phyloP scores from a whole-genome alignment of 2,888 invertebrate species.

The Diploptera punctata region DNA sequence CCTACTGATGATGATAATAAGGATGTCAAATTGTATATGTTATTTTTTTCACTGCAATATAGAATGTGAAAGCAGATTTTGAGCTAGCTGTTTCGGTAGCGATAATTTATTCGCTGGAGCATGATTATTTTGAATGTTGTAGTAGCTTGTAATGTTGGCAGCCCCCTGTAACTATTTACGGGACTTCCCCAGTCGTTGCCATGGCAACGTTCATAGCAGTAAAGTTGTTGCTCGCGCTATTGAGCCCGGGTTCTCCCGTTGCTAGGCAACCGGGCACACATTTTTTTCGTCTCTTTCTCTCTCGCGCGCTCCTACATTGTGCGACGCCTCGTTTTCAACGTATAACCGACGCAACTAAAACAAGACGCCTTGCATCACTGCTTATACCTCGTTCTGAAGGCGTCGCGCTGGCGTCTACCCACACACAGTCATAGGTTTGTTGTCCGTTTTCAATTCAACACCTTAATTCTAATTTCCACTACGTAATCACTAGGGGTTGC shows the following conservation, averaged over 20 bases:
- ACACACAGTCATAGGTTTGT: not conserved
- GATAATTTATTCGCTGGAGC: too few relatives aligned
- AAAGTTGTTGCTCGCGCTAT: constrained; percentile 42
- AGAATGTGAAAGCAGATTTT: too few relatives aligned
- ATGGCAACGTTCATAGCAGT: constrained; percentile 41
- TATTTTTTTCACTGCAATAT: too few relatives aligned
- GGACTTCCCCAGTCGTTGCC: constrained; percentile 36
- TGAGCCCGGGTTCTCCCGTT: constrained; percentile 40
- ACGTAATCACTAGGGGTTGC: too few relatives aligned
- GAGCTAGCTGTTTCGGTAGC: too few relatives aligned
- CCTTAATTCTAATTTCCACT: too few relatives aligned
- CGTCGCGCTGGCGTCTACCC: constrained; percentile 3
- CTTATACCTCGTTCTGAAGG: not conserved
- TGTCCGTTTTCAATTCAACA: not conserved
- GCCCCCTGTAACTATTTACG: constrained; percentile 30
- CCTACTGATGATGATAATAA: too few relatives aligned
- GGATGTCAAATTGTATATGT: too few relatives aligned
- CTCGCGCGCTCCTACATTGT: not conserved
- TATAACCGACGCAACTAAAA: constrained; percentile 6
- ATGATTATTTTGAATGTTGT: too few relatives aligned
- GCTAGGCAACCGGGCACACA: constrained; percentile 37
- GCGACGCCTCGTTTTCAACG: constrained; percentile 12
- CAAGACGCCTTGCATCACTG: constrained; percentile 15
- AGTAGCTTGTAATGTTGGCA: constrained; percentile 3
- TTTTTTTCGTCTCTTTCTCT: constrained; percentile 35